Evolutionary conservation across 2,113 vertebrate species (phyloP), one percentile per base, ranked within the genome.

Genomic region (Clinocottus analis): DNA sequence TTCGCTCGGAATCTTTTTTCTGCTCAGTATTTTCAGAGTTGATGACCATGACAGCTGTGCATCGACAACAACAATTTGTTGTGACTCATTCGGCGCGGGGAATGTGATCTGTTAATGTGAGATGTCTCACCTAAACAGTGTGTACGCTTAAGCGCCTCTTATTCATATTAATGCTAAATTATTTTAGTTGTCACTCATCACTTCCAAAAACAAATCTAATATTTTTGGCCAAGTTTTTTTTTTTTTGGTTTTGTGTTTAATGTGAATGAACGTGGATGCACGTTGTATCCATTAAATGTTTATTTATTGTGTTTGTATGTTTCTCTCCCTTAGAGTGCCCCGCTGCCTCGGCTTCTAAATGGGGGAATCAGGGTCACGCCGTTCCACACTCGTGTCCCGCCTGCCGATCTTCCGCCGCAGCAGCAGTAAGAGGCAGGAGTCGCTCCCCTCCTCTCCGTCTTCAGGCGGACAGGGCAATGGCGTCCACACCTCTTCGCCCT

Each of bases 401-500:
- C 94, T 99, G 93, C 98, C 98, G 64, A 99, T 99, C 90, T 99
- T 99, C 93, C 95, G 98, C 75, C 97, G 96, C 76, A 98, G 96
- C 79, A 95, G 93, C 87, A 96, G 92, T 72, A 96, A 97, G 85
- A 95, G 95, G 88, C 97, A 97, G 85, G 97, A 98, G 16, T 99
- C 98, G 1, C 95, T 99, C 1, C 98, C 98, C 2, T 98, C 98
- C 8, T 99, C 98, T 0, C 98, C 98, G 0, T 98, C 98, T 1
- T 98, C 98, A 29, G 94, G 95, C 11, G 94, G 95, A 19, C 96
- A 92, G 21, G 95, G 96, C 3, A 91, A 95, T 79, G 97, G 97
- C 43, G 93, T 96, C 64, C 97, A 98, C 89, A 97, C 96, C 11
- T 98, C 97, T 11, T 99, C 98, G 0, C 98, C 98, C 0, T 97